Percentiles rank a stretch among this genome's conserved stretches.
Evolutionary conservation across 2,797 vertebrate genomes (phyloP).

Genomic region (Pelochelys cantorii): DNA sequence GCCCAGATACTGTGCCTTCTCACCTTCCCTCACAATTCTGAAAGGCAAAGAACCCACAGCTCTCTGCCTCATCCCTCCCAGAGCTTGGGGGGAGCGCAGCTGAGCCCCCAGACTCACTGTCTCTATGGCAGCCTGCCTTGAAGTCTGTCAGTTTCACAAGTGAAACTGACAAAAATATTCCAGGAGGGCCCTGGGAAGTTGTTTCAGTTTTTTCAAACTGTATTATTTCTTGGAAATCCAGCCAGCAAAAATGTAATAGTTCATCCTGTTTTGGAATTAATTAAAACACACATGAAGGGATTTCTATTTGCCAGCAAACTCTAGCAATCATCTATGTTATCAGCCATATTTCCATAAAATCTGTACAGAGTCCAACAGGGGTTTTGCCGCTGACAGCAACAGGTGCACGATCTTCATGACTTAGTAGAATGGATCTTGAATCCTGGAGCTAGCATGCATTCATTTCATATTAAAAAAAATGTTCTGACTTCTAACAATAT

Average conservation of each 20-base stretch:
- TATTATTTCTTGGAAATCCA: not conserved
- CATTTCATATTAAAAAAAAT: not conserved
- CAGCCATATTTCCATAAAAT: not conserved
- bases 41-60: not conserved
- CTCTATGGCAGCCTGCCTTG: not conserved
- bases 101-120: not conserved
- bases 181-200: not conserved
- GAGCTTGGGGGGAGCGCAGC: not conserved
- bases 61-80: not conserved
- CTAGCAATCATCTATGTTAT: not conserved
- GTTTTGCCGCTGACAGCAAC: not conserved
- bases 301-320: too few relatives aligned
- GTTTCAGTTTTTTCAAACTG: not conserved
- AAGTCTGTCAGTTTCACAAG: too few relatives aligned
- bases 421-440: not conserved
- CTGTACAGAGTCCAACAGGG: not conserved
- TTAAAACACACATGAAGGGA: too few relatives aligned
- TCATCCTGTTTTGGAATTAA: not conserved
- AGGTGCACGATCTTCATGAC: not conserved
- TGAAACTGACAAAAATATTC: not conserved
- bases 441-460: not conserved
- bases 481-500: not conserved
- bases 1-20: too few relatives aligned
- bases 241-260: not conserved
- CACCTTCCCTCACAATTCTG: too few relatives aligned